Evolutionary conservation across 37 sponge, comb jelly and placozoan species (phyloP), one percentile per base, ranked within the genome.

Genomic region (Haliclona indistincta): DNA sequence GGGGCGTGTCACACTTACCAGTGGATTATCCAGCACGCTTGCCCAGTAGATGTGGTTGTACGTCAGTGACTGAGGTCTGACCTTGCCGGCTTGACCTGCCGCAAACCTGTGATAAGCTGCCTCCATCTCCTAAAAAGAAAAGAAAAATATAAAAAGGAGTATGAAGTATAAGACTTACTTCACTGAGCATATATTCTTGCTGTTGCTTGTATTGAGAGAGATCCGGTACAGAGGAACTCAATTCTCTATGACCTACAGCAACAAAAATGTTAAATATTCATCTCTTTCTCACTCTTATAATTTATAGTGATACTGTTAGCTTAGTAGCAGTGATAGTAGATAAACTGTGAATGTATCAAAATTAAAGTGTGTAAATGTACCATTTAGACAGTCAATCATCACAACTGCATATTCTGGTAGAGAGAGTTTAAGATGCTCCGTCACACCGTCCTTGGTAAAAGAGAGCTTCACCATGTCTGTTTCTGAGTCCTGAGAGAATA

Each of bases 361-460:
- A 33, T 70, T 11, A 2, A 5, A 52, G 47, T 70, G 53, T 43
- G 47, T 70, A 5, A 30, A 47, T 70, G 42, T 55, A 78, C 89
- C 89, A 55, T 80, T 51, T 4, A 94, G 49, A 54, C 87, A 89
- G 75, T 94, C 94, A 55, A 56, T 65, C 1, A 94, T 70, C 0
- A 94, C 90, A 1, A 79, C 84, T 10, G 90, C 86, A 74, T 93
- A 93, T 26, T 88, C 94, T 4, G 86, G 83, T 2, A 93, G 76
- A 30, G 73, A 25, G 20, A 91, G 58, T 17, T 61, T 80, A 37
- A 90, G 77, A 15, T 43, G 58, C 3, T 88, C 76, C 15, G 63
- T 79, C 49, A 52, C 25, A 0, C 54, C 29, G 0, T 83, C 89
- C 19, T 68, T n/a, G 19, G 43, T 63, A 69, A 89, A 80, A 13